A percentile compares a stretch with the other conserved stretches of the same genome.
phyloP scores from a whole-genome alignment of 2,113 vertebrate genomes.

The Puffinus mauretanicus region DNA sequence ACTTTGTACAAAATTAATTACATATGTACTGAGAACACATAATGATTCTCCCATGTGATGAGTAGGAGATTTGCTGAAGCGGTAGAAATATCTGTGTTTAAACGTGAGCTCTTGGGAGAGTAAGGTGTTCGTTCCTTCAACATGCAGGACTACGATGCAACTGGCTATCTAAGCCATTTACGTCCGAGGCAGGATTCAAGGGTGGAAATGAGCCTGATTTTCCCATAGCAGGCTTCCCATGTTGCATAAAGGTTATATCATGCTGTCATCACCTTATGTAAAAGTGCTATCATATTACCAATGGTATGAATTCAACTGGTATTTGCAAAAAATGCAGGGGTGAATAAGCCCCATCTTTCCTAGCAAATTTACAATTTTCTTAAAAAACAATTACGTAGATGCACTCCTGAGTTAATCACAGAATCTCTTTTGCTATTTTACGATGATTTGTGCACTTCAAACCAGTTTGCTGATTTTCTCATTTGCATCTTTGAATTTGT shows the following conservation, averaged over 20 bases:
- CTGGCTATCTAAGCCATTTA: not conserved
- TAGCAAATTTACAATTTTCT: not conserved
- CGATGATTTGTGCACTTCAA: not conserved
- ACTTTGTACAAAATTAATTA: constrained; percentile 51
- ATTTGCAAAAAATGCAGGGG: not conserved
- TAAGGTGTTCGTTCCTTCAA: not conserved
- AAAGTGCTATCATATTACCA: not conserved
- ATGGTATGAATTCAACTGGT: not conserved
- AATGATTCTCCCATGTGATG: constrained; percentile 3
- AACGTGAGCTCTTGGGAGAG: not conserved
- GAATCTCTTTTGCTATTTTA: not conserved
- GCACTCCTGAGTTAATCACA: not conserved
- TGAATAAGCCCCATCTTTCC: not conserved
- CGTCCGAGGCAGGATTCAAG: not conserved
- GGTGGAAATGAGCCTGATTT: not conserved
- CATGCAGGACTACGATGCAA: not conserved
- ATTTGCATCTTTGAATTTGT: constrained; percentile 7
- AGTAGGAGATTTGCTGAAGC: not conserved
- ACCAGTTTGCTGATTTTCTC: not conserved
- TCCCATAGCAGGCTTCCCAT: not conserved
- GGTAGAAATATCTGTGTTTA: not conserved
- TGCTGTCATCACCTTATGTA: not conserved
- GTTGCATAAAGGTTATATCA: not conserved
- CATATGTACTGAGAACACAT: not conserved
- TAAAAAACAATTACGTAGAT: not conserved